A percentile compares a stretch with the other conserved stretches of the same genome.
Conservation (phyloP, 2,797 vertebrate species). For the Hemibagrus guttatus region DNA sequence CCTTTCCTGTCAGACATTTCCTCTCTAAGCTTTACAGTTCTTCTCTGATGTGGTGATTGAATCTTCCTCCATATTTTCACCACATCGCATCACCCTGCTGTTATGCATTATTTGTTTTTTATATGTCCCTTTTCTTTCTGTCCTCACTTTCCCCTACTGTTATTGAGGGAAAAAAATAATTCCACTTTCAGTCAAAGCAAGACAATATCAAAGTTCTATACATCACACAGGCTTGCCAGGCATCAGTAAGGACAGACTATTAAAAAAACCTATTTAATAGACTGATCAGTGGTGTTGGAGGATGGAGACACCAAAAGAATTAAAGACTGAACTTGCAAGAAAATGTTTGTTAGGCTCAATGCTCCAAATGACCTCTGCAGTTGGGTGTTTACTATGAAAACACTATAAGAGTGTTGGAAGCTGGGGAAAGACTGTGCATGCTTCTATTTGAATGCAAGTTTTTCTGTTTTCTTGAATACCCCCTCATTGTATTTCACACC, state of each 20-base stretch:
- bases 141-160: conserved; percentile 45
- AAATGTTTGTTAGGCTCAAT: not conserved
- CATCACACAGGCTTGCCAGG: conserved; percentile 37
- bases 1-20: not conserved
- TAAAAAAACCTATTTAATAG: conserved; percentile 57
- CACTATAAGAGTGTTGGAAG: not conserved
- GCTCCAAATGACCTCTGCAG: conserved; percentile 10
- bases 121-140: not conserved
- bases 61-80: not conserved
- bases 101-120: conserved; percentile 1
- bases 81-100: conserved; percentile 12
- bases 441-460: not conserved
- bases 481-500: too few species aligned
- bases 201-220: conserved; percentile 62
- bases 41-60: conserved; percentile 4
- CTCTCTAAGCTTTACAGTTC: conserved; percentile 7
- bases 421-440: not conserved
- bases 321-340: not conserved
- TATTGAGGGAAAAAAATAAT: conserved; percentile 59
- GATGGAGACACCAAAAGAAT: conserved; percentile 16
- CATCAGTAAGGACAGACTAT: conserved; percentile 40
- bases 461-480: conserved; percentile 11
- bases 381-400: not conserved
- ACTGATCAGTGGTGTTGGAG: conserved; percentile 62
- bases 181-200: conserved; percentile 60